Percentiles rank a stretch among this genome's conserved stretches.
Conservation (phyloP, 2,797 vertebrate species). For the Acipenser ruthenus region DNA sequence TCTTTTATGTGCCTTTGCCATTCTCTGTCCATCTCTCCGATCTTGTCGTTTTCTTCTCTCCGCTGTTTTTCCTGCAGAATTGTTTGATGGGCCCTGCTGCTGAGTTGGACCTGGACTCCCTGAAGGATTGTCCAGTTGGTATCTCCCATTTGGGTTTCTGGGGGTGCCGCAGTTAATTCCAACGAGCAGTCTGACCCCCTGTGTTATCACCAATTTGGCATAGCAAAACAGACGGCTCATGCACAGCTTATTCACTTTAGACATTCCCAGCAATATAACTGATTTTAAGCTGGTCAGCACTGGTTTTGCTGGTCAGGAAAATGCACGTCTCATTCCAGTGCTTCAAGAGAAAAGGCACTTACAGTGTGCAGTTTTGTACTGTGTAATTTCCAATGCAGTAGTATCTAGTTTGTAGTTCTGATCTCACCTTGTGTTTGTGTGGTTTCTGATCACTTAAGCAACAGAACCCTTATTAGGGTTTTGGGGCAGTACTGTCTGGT, state of each 20-base stretch:
- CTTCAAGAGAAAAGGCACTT: too few species aligned
- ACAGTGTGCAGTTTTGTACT: too few species aligned
- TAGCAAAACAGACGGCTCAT: background rate
- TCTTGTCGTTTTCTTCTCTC: slow-evolving; percentile 34
- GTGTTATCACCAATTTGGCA: background rate
- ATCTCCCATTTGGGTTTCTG: slow-evolving; percentile 4
- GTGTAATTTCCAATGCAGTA: too few species aligned
- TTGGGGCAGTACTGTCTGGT: too few species aligned
- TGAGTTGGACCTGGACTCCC: background rate
- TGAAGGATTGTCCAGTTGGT: background rate
- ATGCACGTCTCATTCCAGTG: too few species aligned
- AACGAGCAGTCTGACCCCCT: slow-evolving; percentile 11
- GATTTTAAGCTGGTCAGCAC: too few species aligned
- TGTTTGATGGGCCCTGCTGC: slow-evolving; percentile 14
- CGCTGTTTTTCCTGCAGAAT: slow-evolving; percentile 33
- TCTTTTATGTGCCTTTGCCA: slow-evolving; percentile 58
- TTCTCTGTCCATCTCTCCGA: slow-evolving; percentile 43
- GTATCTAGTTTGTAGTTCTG: too few species aligned
- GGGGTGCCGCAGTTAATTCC: slow-evolving; percentile 4
- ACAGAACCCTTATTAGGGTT: too few species aligned
- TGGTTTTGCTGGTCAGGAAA: too few species aligned
- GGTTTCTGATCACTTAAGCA: too few species aligned
- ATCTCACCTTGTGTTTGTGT: too few species aligned
- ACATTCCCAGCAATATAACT: too few species aligned
- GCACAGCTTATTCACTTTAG: background rate